Evolutionary conservation across 2,113 vertebrate genomes (phyloP).

Genomic region (Heterochromis multidens): DNA sequence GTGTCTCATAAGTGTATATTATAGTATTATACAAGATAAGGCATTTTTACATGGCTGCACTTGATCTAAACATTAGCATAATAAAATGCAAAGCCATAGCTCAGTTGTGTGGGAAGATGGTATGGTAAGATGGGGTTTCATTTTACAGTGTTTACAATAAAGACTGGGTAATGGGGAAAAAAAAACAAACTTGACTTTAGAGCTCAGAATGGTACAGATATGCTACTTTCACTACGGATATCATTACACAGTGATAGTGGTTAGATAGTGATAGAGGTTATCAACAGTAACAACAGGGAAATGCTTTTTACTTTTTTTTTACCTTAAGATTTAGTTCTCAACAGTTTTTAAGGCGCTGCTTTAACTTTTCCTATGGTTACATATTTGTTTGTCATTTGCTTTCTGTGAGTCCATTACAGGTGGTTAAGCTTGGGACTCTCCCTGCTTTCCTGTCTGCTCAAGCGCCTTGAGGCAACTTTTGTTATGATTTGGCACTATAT

Average conservation of each 20-base stretch:
- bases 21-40: background rate
- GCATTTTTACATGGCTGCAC: background rate
- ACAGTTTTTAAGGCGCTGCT: background rate
- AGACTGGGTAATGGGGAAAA: background rate
- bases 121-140: background rate
- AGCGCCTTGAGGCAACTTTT: no score
- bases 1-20: background rate
- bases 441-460: background rate
- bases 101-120: background rate
- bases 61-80: background rate
- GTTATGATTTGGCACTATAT: no score
- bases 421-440: no score
- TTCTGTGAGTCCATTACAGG: background rate
- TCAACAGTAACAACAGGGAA: background rate
- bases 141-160: no score
- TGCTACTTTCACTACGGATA: background rate
- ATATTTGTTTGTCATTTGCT: background rate
- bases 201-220: background rate
- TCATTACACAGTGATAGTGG: background rate
- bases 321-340: background rate
- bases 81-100: background rate
- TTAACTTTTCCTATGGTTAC: background rate
- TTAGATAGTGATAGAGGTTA: background rate
- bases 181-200: background rate
- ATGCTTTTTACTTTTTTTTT: background rate